Evolutionary conservation across 2,113 vertebrate species (phyloP), one percentile per base, ranked within the genome.

Genomic region (Ctenodactylus gundi): DNA sequence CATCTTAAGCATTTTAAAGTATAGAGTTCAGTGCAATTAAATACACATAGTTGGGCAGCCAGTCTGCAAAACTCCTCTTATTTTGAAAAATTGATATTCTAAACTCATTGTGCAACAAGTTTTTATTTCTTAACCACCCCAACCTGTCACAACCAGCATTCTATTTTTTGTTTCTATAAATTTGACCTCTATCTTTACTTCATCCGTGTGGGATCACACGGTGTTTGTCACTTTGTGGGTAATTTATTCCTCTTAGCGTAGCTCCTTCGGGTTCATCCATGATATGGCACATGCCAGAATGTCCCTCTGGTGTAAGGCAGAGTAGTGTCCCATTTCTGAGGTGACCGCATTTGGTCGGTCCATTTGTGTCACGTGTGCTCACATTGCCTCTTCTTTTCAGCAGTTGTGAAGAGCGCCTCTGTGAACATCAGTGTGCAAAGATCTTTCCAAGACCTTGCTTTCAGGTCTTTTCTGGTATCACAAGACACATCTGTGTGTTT

Each of bases 401-500:
- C 3, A 20, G 44, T n/a, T 82, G 15, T 58, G 41, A 76, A 9
- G 29, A 51, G 34, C 27, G 27, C 41, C 82, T 25, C 44, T 81
- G 0, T 64, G 6, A 57, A 81, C 11, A 58, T n/a, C 20, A 29
- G 1, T 51, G 1, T 36, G 23, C 72, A 81, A 27, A 25, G 39
- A 51, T 53, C n/a, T 62, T 31, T 60, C 84, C 2, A 31, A 83
- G 60, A 93, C 29, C 12, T 49, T 17, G 18, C 6, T 83, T 82
- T 83, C 23, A 57, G 2, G 44, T 64, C 14, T 70, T 83, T 39
- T 29, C 70, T 85, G 46, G 27, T 68, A 73, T 78, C 76, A 68
- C 60, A 77, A 70, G n/a, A 70, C 75, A 49, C 39, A 41, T 73
- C 41, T 81, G 70, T 72, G 60, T 60, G 68, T 94, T 96, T 90